phyloP scores from a whole-genome alignment of 2,797 vertebrate species.

The Jordanella pulchra region DNA sequence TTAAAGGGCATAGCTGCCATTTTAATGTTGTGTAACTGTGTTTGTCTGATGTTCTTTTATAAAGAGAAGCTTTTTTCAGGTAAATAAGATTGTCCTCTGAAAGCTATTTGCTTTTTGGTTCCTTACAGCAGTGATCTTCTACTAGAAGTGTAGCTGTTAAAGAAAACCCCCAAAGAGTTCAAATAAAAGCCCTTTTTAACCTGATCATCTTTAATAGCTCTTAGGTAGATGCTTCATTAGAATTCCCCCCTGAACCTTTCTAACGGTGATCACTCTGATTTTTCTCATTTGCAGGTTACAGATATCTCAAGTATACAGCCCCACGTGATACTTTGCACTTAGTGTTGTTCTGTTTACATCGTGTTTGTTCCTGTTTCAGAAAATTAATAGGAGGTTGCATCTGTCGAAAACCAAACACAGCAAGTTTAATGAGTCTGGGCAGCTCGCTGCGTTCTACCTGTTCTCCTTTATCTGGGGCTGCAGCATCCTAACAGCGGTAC shows the following conservation, averaged over 20 bases:
- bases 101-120: background rate
- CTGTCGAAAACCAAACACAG: constrained; percentile 89
- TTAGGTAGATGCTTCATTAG: background rate
- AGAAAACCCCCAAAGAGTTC: background rate
- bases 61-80: background rate
- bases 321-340: background rate
- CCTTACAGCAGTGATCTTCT: background rate
- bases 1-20: background rate
- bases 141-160: background rate
- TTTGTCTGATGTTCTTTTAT: background rate
- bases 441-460: constrained; percentile 85
- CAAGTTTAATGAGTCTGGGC: constrained; percentile 89
- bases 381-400: constrained; percentile 85
- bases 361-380: constrained; percentile 70
- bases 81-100: background rate
- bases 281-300: background rate
- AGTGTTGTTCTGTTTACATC: background rate
- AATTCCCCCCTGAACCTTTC: background rate
- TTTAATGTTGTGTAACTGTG: background rate
- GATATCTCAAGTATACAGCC: background rate
- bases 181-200: background rate
- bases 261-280: background rate
- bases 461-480: constrained; percentile 87
- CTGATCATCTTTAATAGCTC: background rate
- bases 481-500: constrained; percentile 86